These are phyloP conservation scores for Coracopsis vasa DNA, from an alignment of 2,113 vertebrate species.

Conservation along the genomic window DNA sequence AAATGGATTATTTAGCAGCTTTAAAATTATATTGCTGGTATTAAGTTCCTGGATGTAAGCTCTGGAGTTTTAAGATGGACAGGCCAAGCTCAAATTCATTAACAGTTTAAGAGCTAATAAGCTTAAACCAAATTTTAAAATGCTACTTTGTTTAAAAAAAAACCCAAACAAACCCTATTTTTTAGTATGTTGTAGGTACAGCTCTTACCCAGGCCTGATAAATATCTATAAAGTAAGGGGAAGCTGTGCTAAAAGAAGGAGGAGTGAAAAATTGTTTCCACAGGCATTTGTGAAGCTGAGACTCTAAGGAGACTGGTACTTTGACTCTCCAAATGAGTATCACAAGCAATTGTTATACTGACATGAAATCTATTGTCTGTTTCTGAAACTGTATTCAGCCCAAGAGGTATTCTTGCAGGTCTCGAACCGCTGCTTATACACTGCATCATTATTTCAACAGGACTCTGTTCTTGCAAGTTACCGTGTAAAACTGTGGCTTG, in stretches of 20 bases:
- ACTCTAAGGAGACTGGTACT: background rate
- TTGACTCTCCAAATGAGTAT: constrained; percentile 8
- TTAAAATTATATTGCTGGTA: constrained; percentile 61
- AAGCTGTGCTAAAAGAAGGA: background rate
- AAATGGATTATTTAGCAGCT: constrained; percentile 69
- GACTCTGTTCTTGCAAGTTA: background rate
- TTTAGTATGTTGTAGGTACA: background rate
- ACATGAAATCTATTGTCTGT: background rate
- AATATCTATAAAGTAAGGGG: background rate
- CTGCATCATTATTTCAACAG: background rate
- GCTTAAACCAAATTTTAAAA: background rate
- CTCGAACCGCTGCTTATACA: background rate
- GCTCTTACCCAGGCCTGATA: background rate
- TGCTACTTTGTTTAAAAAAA: background rate
- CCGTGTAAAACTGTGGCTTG: background rate
- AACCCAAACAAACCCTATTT: background rate
- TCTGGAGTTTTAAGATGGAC: constrained; percentile 39
- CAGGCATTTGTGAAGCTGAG: background rate
- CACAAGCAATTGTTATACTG: background rate
- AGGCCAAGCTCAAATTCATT: constrained; percentile 42
- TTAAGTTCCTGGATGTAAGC: constrained; percentile 23
- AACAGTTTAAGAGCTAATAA: background rate
- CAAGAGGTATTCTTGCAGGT: background rate
- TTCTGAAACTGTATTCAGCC: background rate
- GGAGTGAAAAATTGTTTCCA: background rate